phyloP scores from a whole-genome alignment of 2,797 vertebrate species.

The Tauraco hartlaubi region DNA sequence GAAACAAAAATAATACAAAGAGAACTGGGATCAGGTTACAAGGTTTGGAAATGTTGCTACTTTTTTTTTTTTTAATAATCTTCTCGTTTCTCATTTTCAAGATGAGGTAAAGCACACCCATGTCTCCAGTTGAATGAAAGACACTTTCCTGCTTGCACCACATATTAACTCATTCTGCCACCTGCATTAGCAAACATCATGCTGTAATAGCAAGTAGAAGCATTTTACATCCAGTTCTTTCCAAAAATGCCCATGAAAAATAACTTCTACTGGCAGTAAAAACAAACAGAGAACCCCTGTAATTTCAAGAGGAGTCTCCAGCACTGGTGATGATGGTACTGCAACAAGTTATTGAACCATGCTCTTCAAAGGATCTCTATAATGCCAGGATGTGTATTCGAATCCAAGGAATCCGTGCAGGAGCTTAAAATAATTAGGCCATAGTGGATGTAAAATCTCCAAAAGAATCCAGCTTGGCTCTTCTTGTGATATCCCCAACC shows the following conservation, averaged over 20 bases:
- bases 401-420: not conserved
- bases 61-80: not conserved
- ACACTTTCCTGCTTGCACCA: not conserved
- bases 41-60: not conserved
- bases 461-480: not conserved
- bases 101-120: not conserved
- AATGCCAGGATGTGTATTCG: not conserved
- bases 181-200: not conserved
- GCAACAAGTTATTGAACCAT: not conserved
- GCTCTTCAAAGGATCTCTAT: not conserved
- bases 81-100: not conserved
- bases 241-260: not conserved
- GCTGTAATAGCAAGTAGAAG: not conserved
- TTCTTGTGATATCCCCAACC: not conserved
- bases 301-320: not conserved
- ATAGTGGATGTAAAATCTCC: not conserved
- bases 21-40: not conserved
- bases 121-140: not conserved
- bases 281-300: not conserved
- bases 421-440: not conserved
- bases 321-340: rapidly evolving
- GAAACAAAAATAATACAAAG: not conserved
- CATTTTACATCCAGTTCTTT: not conserved
- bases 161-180: not conserved
- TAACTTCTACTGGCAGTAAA: not conserved